Evolutionary conservation across 2,113 vertebrate genomes (phyloP), one percentile per base, ranked within the genome.

Genomic region (Osmerus mordax): DNA sequence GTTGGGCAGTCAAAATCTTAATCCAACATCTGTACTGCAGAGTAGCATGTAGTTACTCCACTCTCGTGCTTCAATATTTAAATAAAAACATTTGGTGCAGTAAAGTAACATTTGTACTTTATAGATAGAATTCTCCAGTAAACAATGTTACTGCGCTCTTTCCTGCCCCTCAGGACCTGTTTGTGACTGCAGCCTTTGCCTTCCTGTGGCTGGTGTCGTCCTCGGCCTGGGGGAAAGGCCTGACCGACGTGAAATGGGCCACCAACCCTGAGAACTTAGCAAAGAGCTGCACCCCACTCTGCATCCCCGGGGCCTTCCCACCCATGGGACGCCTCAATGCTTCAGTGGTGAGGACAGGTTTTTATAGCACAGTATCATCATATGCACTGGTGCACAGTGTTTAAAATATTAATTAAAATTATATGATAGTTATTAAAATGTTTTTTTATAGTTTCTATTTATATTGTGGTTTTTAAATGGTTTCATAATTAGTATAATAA

Each of bases 181-280:
- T 94, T 12, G 32, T 96, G 86, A 98, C 96, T 0, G 91, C 91
- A 14, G 91, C 87, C 82, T 99, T 99, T 60, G 89, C 96, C 66
- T 97, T 99, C 90, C 90, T 98, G 75, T 98, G 97, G 97, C 90
- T 98, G 69, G 96, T 98, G 81, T 96, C 94, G 0, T 95, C 96
- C 25, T 95, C 95, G 0, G 96, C 95, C 2, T 97, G 97, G 97
- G 96, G 91, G 76, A 97, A 98, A 79, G 96, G 94, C 62, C 89
- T 98, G 74, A 94, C 89, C 0, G 95, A 98, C 4, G 89, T 97
- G 62, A 98, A 98, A 83, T 84, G 86, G 12, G 92, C 93, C 77
- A 95, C 95, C 0, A 77, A 87, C 58, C 95, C 95, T 0, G 47
- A 76, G 0, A 80, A 80, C 77, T 81, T 97, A 8, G 78, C 88